A percentile compares a stretch with the other conserved stretches of the same genome.
phyloP scores from a whole-genome alignment of 2,113 vertebrate genomes.

The Tragelaphus imberbis region DNA sequence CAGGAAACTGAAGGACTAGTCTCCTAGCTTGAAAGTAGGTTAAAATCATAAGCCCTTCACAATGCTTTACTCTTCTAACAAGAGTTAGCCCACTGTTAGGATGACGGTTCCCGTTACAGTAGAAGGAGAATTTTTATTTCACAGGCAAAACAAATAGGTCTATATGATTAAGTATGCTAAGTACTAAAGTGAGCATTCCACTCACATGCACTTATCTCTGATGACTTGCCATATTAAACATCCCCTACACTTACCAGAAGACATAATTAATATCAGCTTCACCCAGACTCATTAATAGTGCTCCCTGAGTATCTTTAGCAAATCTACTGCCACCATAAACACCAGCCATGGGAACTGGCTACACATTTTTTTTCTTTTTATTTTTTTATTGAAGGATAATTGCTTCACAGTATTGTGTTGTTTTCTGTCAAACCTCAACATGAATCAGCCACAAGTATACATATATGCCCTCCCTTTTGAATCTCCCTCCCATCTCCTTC shows the following conservation, averaged over 20 bases:
- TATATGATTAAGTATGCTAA: background rate
- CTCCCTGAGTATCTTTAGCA: conserved; percentile 46
- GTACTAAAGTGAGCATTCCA: background rate
- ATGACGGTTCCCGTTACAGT: background rate
- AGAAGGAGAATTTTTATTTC: background rate
- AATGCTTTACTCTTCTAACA: background rate
- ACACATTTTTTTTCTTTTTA: background rate
- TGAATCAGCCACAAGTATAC: background rate
- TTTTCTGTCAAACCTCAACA: background rate
- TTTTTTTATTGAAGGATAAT: background rate
- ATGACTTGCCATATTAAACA: background rate
- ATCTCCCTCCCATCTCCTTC: background rate
- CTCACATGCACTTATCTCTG: background rate
- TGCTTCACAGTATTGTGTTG: background rate
- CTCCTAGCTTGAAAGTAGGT: background rate
- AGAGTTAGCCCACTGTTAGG: background rate
- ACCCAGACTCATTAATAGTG: background rate
- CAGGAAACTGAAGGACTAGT: background rate
- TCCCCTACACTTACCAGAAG: background rate
- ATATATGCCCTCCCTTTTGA: background rate
- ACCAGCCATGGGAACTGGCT: background rate
- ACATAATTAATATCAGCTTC: conserved; percentile 48
- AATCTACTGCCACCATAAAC: conserved; percentile 19
- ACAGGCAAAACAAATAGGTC: background rate
- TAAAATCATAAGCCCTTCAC: background rate